Evolutionary conservation across 2,797 vertebrate species (phyloP).

Genomic region (Siniperca undulata): DNA sequence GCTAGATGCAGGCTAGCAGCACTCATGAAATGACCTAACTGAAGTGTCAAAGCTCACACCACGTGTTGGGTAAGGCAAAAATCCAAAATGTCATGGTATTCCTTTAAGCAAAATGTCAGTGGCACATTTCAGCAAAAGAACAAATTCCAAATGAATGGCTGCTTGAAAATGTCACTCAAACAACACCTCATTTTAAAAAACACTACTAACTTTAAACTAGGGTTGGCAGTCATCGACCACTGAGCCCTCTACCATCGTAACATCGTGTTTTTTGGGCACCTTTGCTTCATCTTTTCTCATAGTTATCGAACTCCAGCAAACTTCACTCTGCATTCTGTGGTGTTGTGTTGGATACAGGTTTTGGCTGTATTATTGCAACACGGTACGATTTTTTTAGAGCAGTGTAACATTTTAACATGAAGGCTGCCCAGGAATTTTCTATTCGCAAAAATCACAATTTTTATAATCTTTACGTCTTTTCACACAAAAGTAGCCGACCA

Average conservation of each 20-base stretch:
- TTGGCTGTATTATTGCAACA: neutral
- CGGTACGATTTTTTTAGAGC: neutral
- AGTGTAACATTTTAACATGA: neutral
- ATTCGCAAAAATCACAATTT: neutral
- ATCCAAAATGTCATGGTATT: slow-evolving; percentile 44
- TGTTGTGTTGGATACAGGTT: neutral
- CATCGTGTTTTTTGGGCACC: neutral
- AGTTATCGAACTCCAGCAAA: neutral
- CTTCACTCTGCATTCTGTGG: neutral
- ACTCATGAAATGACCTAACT: slow-evolving; percentile 1
- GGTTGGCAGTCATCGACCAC: too few species aligned
- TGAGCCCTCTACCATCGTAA: too few species aligned
- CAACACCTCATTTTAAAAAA: slow-evolving; percentile 6
- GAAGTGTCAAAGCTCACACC: slow-evolving; percentile 1
- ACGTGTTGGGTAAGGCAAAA: neutral
- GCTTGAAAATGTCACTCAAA: slow-evolving; percentile 51
- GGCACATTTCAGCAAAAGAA: slow-evolving; percentile 40
- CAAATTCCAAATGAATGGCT: slow-evolving; percentile 36
- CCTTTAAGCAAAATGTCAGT: slow-evolving; percentile 39
- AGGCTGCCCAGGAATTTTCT: neutral
- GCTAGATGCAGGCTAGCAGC: slow-evolving; percentile 25
- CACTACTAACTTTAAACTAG: neutral
- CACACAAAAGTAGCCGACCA: neutral
- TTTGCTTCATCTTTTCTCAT: neutral
- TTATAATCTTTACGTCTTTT: neutral